Evolutionary conservation across 2,888 invertebrate species (phyloP), one percentile per base, ranked within the genome.

Genomic region (Clitarchus hookeri): DNA sequence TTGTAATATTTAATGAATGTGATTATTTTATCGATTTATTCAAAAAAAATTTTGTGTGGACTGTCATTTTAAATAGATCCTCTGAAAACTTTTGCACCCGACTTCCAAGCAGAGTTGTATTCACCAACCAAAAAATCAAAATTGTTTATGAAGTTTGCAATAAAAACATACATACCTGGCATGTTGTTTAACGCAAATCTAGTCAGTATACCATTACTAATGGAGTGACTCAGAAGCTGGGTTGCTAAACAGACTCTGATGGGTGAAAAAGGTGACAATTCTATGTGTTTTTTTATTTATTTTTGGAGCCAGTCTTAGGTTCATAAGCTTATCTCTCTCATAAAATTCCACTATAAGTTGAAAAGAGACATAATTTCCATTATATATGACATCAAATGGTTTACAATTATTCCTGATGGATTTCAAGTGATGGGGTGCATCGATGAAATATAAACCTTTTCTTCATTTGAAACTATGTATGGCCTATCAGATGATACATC

Each of bases 271-370:
- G n/a, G n/a, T n/a, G n/a, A n/a, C n/a, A n/a, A n/a, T n/a, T n/a
- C n/a, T n/a, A 86, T 44, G 36, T 85, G 53, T 80, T 83, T 85
- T 48, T 36, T 36, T 26, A 23, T 86, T 16, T 85, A 36, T n/a
- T 77, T 86, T 86, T 44, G 86, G 85, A n/a, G 86, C 85, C 25
- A 86, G 65, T 65, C 86, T 82, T 82, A 65, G 48, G 44, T 16
- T 44, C 83, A 85, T 86, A 6, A 27, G 2, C 44, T 80, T 83
- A 78, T 85, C 86, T 54, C 82, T 86, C 44, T 48, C 36, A 77
- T 36, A 65, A 82, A 86, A 86, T n/a, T 85, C 82, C 65, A 25
- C 83, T 36, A 85, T 84, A 36, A 16, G 25, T 26, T 84, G 16
- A 79, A 84, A 86, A 26, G 26, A 36, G 44, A 6, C 26, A 0